These are phyloP conservation scores for Lasioglossum leucozonium DNA, from an alignment of 2,888 invertebrate species.

Conservation along the genomic window DNA sequence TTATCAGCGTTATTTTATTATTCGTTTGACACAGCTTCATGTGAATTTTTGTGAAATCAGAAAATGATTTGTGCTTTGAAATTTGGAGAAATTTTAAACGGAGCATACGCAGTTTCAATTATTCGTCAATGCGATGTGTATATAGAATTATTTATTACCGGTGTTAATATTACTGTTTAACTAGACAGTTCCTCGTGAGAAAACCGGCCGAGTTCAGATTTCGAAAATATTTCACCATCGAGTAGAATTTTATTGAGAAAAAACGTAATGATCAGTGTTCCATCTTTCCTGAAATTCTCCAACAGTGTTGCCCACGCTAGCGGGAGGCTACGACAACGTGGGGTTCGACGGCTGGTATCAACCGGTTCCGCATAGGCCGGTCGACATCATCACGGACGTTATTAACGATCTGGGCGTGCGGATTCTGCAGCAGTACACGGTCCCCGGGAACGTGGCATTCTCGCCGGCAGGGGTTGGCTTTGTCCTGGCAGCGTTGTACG, in stretches of 20 bases:
- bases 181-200: background rate
- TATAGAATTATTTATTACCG: background rate
- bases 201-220: background rate
- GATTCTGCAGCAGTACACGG: slow-evolving; percentile 79
- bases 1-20: background rate
- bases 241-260: background rate
- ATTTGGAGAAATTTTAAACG: background rate
- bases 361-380: slow-evolving; percentile 84
- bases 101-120: background rate
- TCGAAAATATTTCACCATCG: background rate
- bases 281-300: slow-evolving; percentile 24
- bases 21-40: background rate
- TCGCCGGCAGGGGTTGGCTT: slow-evolving; percentile 94
- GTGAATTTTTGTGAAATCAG: background rate
- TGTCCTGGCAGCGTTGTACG: slow-evolving; percentile 91
- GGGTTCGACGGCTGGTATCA: slow-evolving; percentile 69
- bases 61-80: background rate
- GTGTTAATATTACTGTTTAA: background rate
- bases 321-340: slow-evolving; percentile 62
- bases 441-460: slow-evolving; percentile 89
- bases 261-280: background rate
- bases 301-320: slow-evolving; percentile 66
- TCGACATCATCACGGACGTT: slow-evolving; percentile 92
- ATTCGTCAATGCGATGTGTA: background rate
- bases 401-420: slow-evolving; percentile 89